phyloP scores from a whole-genome alignment of 30 jellyfish, hydroid and myxozoan genomes.

The Turritopsis rubra region DNA sequence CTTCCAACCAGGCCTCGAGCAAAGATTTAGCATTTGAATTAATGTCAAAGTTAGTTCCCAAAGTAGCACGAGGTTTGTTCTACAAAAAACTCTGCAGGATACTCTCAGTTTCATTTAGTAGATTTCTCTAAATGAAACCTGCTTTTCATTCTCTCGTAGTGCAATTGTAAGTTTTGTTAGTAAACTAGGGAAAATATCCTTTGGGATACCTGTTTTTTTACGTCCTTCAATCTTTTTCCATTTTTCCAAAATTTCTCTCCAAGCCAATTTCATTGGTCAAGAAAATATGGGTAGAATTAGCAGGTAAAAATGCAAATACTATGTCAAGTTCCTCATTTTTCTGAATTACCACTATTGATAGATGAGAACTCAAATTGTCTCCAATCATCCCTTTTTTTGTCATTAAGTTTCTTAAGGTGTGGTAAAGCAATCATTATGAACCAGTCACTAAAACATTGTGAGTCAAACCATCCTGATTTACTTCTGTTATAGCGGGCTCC shows the following conservation, averaged over 20 bases:
- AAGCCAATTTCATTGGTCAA: conserved; percentile 22
- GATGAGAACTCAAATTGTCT: conserved; percentile 10
- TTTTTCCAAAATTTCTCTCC: conserved; percentile 19
- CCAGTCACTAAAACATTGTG: conserved; percentile 2
- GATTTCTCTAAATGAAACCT: too few species aligned
- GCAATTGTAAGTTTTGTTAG: not conserved
- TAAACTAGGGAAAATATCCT: not conserved
- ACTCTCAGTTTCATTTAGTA: too few species aligned
- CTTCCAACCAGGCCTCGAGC: too few species aligned
- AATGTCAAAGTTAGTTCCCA: too few species aligned
- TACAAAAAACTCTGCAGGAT: too few species aligned
- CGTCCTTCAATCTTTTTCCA: conserved; percentile 1
- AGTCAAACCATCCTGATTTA: conserved; percentile 20
- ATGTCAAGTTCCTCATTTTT: conserved; percentile 3
- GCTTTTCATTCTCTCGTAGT: not conserved
- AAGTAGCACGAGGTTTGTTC: too few species aligned
- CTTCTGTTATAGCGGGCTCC: conserved; percentile 18
- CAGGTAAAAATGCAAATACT: conserved; percentile 13
- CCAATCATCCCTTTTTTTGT: conserved; percentile 12
- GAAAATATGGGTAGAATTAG: conserved; percentile 15
- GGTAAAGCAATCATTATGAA: not conserved
- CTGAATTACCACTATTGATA: not conserved
- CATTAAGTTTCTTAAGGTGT: conserved; percentile 12
- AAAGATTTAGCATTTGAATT: too few species aligned
- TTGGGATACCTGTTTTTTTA: not conserved